Percentiles rank a stretch among this genome's conserved stretches.
These are phyloP conservation scores for Thryonomys swinderianus DNA, from an alignment of 2,113 vertebrate genomes.

Conservation along the genomic window DNA sequence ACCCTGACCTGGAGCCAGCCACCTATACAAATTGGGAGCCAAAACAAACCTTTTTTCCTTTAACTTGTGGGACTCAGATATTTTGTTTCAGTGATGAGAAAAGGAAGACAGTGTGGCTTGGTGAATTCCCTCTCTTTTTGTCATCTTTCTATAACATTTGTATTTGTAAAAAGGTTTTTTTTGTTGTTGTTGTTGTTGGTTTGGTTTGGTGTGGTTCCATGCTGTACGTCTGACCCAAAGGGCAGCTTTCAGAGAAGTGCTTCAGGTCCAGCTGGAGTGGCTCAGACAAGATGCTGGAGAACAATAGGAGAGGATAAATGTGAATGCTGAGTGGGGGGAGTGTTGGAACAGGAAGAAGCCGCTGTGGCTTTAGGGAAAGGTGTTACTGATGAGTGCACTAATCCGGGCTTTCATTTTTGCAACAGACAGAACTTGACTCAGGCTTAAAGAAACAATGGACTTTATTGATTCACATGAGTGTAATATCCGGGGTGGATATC, in stretches of 20 bases:
- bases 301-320: neutral
- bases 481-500: neutral
- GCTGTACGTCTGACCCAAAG: neutral
- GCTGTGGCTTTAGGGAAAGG: neutral
- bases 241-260: neutral
- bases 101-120: neutral
- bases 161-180: neutral
- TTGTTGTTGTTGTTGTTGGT: too few relatives aligned
- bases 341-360: neutral
- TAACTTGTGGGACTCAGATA: neutral
- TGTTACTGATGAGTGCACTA: neutral
- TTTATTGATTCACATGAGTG: neutral
- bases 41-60: neutral
- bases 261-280: neutral
- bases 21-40: neutral
- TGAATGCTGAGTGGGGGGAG: neutral
- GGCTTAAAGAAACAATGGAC: neutral
- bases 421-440: neutral
- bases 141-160: neutral
- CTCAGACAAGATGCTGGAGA: neutral
- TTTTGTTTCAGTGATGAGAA: neutral
- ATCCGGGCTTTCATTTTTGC: neutral
- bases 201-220: neutral
- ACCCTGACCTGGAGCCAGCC: neutral
- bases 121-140: neutral